A percentile compares a stretch with the other conserved stretches of the same genome.
Evolutionary conservation across 2,113 vertebrate genomes (phyloP).

Genomic region (Irena cyanogastra): DNA sequence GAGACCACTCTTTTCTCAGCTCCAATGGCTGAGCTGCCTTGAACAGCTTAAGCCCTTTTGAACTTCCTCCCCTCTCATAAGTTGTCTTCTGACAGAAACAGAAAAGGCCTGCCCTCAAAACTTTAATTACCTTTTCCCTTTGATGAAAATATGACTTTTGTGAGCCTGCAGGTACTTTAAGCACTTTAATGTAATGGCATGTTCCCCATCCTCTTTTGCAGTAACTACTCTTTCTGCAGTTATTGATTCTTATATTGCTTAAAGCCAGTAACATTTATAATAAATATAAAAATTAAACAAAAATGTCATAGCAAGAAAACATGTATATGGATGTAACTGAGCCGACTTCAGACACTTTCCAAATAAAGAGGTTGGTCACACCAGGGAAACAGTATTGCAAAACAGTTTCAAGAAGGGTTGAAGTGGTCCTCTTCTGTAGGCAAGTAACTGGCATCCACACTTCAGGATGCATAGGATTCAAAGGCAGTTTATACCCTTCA

Average conservation of each 20-base stretch:
- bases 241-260: background rate
- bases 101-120: background rate
- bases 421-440: background rate
- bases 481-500: background rate
- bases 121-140: background rate
- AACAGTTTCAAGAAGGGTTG: background rate
- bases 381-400: background rate
- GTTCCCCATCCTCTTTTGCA: background rate
- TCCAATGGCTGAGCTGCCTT: background rate
- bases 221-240: background rate
- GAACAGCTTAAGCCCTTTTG: background rate
- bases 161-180: background rate
- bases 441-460: background rate
- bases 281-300: background rate
- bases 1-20: background rate
- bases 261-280: background rate
- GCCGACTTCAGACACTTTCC: background rate
- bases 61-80: background rate
- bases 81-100: background rate
- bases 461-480: background rate
- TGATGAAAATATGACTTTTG: background rate
- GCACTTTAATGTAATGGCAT: background rate
- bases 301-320: background rate
- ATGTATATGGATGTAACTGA: background rate
- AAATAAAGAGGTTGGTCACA: background rate